Conservation (phyloP, 1,140 invertebrate genomes). For the Eupeodes corollae region DNA sequence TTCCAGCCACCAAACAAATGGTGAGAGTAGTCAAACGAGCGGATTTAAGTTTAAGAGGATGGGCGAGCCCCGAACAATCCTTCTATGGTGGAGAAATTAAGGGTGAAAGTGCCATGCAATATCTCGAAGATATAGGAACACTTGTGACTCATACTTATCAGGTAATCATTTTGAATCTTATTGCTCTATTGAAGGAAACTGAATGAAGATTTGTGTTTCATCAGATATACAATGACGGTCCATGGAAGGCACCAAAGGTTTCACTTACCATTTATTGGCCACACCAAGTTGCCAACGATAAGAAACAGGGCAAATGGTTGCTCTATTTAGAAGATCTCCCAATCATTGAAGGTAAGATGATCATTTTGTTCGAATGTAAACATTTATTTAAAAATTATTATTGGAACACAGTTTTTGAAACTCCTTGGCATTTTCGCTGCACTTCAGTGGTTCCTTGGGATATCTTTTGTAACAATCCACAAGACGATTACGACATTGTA, state of each 20-base stretch:
- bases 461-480: no score
- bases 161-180: constrained; percentile 37
- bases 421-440: no score
- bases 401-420: no score
- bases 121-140: constrained; percentile 75
- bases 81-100: constrained; percentile 75
- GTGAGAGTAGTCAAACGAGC: constrained; percentile 69
- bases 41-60: constrained; percentile 66
- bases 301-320: constrained; percentile 73
- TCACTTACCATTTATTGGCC: constrained; percentile 83
- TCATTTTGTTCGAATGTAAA: constrained; percentile 13
- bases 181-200: background rate
- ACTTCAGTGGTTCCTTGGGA: no score
- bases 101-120: constrained; percentile 70
- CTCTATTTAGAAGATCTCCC: constrained; percentile 77
- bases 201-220: constrained; percentile 3
- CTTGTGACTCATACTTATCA: constrained; percentile 75
- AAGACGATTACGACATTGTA: no score
- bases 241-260: constrained; percentile 67
- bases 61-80: constrained; percentile 60
- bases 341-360: constrained; percentile 47
- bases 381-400: no score
- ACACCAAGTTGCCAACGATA: constrained; percentile 69
- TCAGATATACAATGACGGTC: constrained; percentile 69
- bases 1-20: constrained; percentile 44